phyloP scores from a whole-genome alignment of 1,140 invertebrate species.

The Anthonomus grandis region DNA sequence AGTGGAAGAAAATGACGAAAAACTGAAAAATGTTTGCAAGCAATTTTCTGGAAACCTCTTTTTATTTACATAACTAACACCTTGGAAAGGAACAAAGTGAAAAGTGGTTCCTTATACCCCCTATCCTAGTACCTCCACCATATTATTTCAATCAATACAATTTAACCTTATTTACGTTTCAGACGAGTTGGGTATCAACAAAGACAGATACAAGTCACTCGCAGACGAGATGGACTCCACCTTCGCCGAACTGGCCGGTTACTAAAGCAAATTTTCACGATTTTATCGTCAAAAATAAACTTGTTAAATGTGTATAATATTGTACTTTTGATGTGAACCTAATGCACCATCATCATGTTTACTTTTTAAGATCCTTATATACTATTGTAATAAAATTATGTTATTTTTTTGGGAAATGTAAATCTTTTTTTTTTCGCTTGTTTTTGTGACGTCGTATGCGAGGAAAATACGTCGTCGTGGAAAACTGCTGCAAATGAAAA shows the following conservation, averaged over 20 bases:
- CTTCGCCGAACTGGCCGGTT: constrained; percentile 91
- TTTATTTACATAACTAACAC: too few relatives aligned
- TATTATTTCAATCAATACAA: too few relatives aligned
- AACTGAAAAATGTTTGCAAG: too few relatives aligned
- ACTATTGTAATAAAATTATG: constrained; percentile 25
- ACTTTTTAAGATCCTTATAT: constrained; percentile 24
- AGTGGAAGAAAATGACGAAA: too few relatives aligned
- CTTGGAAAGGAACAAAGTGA: too few relatives aligned
- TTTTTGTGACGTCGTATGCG: too few relatives aligned
- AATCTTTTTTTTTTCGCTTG: constrained; percentile 18
- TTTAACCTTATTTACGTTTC: constrained; percentile 1
- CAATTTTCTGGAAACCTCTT: too few relatives aligned
- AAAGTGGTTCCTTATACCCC: too few relatives aligned
- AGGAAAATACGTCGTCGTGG: too few relatives aligned
- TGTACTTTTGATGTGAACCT: constrained; percentile 28
- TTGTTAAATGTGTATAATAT: constrained; percentile 26
- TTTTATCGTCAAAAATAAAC: constrained; percentile 13
- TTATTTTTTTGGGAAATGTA: constrained; percentile 18
- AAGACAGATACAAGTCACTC: constrained; percentile 96
- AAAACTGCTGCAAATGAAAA: too few relatives aligned
- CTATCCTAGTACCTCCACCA: too few relatives aligned
- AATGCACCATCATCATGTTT: constrained; percentile 23
- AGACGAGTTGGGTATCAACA: constrained; percentile 97
- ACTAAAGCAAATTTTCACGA: constrained; percentile 53
- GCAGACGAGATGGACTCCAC: constrained; percentile 97